phyloP scores from a whole-genome alignment of 2,888 invertebrate genomes.

The Caenorhabditis becei region DNA sequence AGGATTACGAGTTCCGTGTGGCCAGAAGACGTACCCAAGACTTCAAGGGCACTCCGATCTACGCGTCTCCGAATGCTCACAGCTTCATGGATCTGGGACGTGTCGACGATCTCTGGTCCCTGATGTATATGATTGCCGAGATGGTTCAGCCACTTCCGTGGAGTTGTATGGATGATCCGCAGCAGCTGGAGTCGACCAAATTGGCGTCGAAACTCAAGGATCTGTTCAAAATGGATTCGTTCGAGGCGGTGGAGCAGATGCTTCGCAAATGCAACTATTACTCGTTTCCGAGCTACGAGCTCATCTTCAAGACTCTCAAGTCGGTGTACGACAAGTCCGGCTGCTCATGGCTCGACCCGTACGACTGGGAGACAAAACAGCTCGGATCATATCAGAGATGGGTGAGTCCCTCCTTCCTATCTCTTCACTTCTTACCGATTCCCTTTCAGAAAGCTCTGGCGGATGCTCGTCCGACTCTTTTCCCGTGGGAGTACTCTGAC shows the following conservation, averaged over 20 bases:
- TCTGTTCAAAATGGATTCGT: conserved; percentile 10
- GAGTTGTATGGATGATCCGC: conserved; percentile 2
- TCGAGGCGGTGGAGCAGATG: conserved; percentile 24
- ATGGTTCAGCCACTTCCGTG: conserved; percentile 34
- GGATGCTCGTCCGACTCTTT: not conserved
- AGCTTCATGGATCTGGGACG: conserved; percentile 11
- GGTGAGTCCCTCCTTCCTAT: not conserved
- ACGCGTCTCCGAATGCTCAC: conserved; percentile 38
- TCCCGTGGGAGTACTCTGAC: conserved; percentile 21
- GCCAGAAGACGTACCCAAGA: not conserved
- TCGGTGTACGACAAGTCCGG: conserved; percentile 1
- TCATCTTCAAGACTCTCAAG: conserved; percentile 14
- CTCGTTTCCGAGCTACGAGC: conserved; percentile 29
- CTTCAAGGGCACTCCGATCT: conserved; percentile 29
- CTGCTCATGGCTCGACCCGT: conserved; percentile 19
- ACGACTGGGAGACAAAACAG: conserved; percentile 32
- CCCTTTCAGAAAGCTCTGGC: conserved; percentile 16
- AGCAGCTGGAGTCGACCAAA: conserved; percentile 9
- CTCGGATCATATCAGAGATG: conserved; percentile 20
- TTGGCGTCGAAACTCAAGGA: conserved; percentile 7
- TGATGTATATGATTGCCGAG: conserved; percentile 44
- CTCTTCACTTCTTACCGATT: not conserved
- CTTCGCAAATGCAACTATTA: conserved; percentile 3
- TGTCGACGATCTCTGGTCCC: conserved; percentile 34
- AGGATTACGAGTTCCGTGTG: not conserved